Percentiles rank a stretch among this genome's conserved stretches.
These are phyloP conservation scores for Australoheros facetus DNA, from an alignment of 2,797 vertebrate species.

Conservation along the genomic window DNA sequence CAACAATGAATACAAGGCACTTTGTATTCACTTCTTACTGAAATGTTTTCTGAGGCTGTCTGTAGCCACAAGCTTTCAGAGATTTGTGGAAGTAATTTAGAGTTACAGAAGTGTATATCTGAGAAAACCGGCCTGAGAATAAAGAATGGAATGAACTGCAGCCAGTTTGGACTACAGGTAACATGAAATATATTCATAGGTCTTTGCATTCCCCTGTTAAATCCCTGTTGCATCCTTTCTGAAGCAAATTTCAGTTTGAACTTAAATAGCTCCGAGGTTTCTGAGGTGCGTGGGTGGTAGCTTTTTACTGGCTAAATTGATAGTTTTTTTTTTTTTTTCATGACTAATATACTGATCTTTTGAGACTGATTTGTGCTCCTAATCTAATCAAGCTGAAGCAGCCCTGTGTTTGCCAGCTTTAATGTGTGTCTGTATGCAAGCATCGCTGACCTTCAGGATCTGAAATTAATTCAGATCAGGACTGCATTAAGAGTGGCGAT, in stretches of 20 bases:
- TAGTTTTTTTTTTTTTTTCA: not conserved
- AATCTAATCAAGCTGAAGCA: not conserved
- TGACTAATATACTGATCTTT: conserved; percentile 6
- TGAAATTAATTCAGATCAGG: not conserved
- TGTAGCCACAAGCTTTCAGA: conserved; percentile 10
- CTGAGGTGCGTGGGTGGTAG: not conserved
- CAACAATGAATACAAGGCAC: conserved; percentile 1
- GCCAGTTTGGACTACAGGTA: not conserved
- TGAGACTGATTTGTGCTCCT: not conserved
- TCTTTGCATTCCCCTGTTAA: not conserved
- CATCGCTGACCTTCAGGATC: not conserved
- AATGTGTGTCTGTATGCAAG: not conserved
- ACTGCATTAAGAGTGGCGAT: not conserved
- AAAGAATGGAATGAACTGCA: conserved; percentile 6
- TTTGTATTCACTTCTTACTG: not conserved
- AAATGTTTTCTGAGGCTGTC: conserved; percentile 25
- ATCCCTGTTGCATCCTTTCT: not conserved
- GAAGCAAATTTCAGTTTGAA: not conserved
- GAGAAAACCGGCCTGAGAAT: conserved; percentile 1
- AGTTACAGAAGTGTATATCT: conserved; percentile 27
- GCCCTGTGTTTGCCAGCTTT: not conserved
- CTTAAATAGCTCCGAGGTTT: too few species aligned
- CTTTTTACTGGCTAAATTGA: not conserved
- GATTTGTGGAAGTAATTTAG: conserved; percentile 35
- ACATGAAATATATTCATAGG: conserved; percentile 46